These are phyloP conservation scores for Drosophila tani DNA, from an alignment of 1,140 invertebrate genomes.

Conservation along the genomic window DNA sequence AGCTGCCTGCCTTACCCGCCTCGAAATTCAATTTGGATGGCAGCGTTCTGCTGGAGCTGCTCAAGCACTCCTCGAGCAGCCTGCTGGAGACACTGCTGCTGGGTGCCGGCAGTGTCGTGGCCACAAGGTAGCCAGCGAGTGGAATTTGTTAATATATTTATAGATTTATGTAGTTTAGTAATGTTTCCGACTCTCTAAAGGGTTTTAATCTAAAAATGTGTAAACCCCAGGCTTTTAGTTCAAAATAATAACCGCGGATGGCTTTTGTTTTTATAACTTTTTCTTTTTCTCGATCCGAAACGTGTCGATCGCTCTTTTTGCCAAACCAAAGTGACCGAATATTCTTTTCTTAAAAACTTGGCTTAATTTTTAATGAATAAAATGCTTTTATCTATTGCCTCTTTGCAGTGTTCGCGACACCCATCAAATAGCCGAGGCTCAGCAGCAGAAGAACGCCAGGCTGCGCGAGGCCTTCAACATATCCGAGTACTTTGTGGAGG, in stretches of 20 bases:
- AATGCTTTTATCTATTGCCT: neutral
- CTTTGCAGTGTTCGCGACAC: conserved; percentile 94
- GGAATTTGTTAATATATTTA: neutral
- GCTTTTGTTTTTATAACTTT: no score
- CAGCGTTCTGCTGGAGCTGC: conserved; percentile 62
- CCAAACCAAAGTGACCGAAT: no score
- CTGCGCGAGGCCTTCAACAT: conserved; percentile 97
- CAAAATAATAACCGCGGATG: no score
- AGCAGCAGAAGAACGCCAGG: conserved; percentile 97
- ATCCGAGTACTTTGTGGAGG: conserved; percentile 96
- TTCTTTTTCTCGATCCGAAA: no score
- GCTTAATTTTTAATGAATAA: no score
- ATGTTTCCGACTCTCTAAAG: no score
- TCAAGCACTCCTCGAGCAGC: conserved; percentile 71
- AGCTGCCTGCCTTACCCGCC: conserved; percentile 7
- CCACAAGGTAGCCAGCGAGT: conserved; percentile 42
- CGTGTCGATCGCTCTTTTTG: no score
- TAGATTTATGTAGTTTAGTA: neutral
- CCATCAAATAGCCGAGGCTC: conserved; percentile 98
- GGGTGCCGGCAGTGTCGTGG: conserved; percentile 61
- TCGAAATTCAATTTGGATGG: conserved; percentile 46
- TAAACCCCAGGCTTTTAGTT: no score
- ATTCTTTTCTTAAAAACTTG: no score
- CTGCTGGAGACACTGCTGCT: conserved; percentile 67
- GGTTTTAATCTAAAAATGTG: no score